These are phyloP conservation scores for Pluvialis apricaria DNA, from an alignment of 2,113 vertebrate genomes.

Conservation along the genomic window DNA sequence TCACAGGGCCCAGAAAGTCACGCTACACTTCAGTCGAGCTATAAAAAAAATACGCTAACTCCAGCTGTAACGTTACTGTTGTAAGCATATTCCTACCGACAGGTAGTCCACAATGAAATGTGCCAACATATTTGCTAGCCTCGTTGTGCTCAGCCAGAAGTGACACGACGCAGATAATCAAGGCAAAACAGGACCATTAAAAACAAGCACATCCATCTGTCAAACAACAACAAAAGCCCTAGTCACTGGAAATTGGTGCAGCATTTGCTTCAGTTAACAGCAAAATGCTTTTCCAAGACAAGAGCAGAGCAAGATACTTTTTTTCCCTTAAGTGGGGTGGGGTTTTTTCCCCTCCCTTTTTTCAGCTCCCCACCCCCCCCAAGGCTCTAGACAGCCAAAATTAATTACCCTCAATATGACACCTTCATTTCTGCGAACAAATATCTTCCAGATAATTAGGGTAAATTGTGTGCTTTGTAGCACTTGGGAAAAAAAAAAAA, in stretches of 20 bases:
- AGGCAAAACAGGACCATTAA: conserved; percentile 5
- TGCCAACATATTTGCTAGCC: not conserved
- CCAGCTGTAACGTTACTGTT: not conserved
- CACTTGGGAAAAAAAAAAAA: not conserved
- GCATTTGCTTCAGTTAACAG: not conserved
- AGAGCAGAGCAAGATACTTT: not conserved
- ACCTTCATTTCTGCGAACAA: not conserved
- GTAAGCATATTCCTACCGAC: not conserved
- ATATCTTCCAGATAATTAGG: not conserved
- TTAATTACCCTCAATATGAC: not conserved
- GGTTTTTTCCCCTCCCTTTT: no score
- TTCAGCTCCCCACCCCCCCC: no score
- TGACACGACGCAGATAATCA: not conserved
- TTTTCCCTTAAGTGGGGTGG: not conserved
- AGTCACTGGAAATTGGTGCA: not conserved
- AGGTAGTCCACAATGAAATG: not conserved
- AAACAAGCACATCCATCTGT: conserved; percentile 24
- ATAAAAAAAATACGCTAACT: not conserved
- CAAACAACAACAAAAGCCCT: not conserved
- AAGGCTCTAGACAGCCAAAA: not conserved
- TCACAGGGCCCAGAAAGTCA: not conserved
- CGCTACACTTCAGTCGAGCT: not conserved
- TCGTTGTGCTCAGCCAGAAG: not conserved
- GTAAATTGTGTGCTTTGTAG: not conserved
- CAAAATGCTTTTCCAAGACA: not conserved